Evolutionary conservation across 2,113 vertebrate species (phyloP), one percentile per base, ranked within the genome.

Genomic region (Tragelaphus buxtoni): DNA sequence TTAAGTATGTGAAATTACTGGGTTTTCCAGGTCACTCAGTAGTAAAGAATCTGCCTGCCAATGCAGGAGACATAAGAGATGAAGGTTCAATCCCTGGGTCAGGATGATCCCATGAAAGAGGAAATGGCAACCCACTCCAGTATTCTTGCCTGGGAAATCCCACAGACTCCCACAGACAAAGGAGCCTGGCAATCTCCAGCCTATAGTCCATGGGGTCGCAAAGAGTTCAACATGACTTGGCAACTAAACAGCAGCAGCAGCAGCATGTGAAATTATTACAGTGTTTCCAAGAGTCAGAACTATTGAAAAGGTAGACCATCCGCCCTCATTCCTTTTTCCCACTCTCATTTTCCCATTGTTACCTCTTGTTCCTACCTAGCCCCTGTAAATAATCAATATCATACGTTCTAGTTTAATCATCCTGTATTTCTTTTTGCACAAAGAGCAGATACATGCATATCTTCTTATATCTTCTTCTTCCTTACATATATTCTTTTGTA

Each of bases 171-270:
- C 65, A 72, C 35, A 22, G 65, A 39, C n/a, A 39, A 39, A 72
- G 35, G 65, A 72, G 35, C 35, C 65, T 72, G 65, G 35, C 20
- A 35, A 35, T 35, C 35, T 35, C 35, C 35, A 39, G 65, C 6
- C n/a, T 39, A 72, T 24, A 22, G 35, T 22, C 65, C 35, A 22
- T 72, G 35, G 65, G 18, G 4, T 72, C 1, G 0, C 9, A 0
- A 72, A 72, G 18, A 39, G 65, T 12, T 72, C 18, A 4, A 5
- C 11, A 39, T 39, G 9, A 24, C 4, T 72, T 14, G 39, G 17
- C 17, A 72, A 22, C 4, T 6, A 39, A 35, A 39, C 20, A 72
- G 65, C 65, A 72, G 65, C 32, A 61, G 58, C 58, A 60, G 60
- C 63, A 60, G 1, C 5, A 35, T 65, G 32, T 65, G 63, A 35